Conservation (phyloP, 1,140 invertebrate species). For the Contarinia nasturtii region DNA sequence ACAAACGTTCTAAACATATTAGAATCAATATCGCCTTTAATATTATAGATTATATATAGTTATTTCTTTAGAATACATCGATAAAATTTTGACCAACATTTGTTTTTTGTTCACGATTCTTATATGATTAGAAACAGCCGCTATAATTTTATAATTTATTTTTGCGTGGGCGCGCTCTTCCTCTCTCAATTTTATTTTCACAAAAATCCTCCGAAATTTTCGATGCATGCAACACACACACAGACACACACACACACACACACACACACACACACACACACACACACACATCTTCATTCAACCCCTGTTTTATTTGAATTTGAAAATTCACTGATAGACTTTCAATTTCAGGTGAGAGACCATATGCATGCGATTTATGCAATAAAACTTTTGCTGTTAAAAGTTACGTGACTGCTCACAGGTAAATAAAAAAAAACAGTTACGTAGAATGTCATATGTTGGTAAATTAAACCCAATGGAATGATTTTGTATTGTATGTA, state of each 20-base stretch:
- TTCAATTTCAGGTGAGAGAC: slow-evolving; percentile 31
- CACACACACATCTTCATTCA: not conserved
- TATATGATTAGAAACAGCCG: slow-evolving; percentile 1
- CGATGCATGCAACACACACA: too few species aligned
- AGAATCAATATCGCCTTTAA: not conserved
- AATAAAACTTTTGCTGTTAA: slow-evolving; percentile 57
- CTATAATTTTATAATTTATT: too few species aligned
- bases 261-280: too few species aligned
- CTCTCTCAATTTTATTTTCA: too few species aligned
- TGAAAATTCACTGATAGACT: slow-evolving; percentile 1
- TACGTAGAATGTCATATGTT: too few species aligned
- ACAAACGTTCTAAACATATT: slow-evolving; percentile 2
- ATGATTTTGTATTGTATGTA: slow-evolving; percentile 8
- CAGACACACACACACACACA: too few species aligned
- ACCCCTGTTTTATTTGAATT: not conserved
- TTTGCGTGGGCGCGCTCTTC: too few species aligned
- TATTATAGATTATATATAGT: too few species aligned
- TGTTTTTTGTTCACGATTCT: not conserved
- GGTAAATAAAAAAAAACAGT: slow-evolving; percentile 13
- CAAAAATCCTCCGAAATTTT: too few species aligned
- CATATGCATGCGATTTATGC: slow-evolving; percentile 54
- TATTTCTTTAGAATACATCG: too few species aligned
- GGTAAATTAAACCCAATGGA: too few species aligned
- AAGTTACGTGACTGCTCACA: slow-evolving; percentile 53
- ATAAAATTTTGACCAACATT: too few species aligned